Conservation (phyloP, 2,797 vertebrate genomes). For the Crenuchus spilurus region DNA sequence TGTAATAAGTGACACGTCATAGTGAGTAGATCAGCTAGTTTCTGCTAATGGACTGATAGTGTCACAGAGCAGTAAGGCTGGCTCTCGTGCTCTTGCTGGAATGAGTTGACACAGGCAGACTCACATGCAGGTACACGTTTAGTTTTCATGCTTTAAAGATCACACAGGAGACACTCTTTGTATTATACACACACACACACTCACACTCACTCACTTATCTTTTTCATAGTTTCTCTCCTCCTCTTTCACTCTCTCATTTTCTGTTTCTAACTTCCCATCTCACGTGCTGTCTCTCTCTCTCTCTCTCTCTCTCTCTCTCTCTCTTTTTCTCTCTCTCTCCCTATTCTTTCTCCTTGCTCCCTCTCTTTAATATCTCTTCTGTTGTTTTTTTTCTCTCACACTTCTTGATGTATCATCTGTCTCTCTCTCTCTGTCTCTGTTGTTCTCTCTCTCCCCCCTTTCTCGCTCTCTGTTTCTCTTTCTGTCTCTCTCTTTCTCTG, state of each 20-base stretch:
- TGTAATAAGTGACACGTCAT: too few relatives aligned
- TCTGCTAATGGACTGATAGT: neutral
- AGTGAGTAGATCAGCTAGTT: too few relatives aligned
- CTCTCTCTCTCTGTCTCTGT: too few relatives aligned
- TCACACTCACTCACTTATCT: neutral
- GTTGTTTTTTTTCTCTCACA: neutral
- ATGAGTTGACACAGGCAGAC: neutral
- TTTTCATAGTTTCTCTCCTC: too few relatives aligned
- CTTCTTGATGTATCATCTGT: too few relatives aligned
- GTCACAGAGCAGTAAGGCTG: neutral
- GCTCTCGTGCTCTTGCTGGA: neutral
- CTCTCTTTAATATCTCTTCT: too few relatives aligned
- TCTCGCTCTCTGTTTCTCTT: too few relatives aligned
- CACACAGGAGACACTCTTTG: slow-evolving; percentile 15
- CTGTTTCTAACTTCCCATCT: neutral
- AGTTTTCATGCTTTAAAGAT: slow-evolving; percentile 31
- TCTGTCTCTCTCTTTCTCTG: neutral
- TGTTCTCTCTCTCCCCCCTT: too few relatives aligned
- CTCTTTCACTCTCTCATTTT: neutral
- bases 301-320: neutral
- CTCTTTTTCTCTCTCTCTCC: neutral
- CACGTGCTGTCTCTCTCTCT: neutral
- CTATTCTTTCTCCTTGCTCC: too few relatives aligned
- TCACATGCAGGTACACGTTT: slow-evolving; percentile 30
- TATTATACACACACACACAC: neutral